These are phyloP conservation scores for Kryptolebias ocellatus DNA, from an alignment of 2,797 vertebrate species.

Conservation along the genomic window DNA sequence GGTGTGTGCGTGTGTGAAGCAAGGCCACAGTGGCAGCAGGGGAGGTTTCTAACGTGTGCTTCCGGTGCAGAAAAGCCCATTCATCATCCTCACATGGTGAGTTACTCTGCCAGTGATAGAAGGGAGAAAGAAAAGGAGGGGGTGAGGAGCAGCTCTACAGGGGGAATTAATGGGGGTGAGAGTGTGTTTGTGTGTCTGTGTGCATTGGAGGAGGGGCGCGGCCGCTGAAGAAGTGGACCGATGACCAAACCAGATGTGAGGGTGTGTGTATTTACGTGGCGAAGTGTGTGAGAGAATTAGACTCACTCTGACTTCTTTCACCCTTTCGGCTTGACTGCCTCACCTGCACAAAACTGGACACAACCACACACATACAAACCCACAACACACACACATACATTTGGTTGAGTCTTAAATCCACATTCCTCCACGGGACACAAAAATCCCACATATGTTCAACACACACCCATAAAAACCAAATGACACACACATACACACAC, in stretches of 20 bases:
- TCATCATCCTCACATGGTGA: slow-evolving; percentile 82
- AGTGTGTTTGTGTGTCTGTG: neutral
- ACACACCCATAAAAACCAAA: slow-evolving; percentile 29
- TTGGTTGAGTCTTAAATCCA: slow-evolving; percentile 1
- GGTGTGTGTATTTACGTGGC: slow-evolving; percentile 41
- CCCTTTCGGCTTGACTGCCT: slow-evolving; percentile 14
- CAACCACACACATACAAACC: too few relatives aligned
- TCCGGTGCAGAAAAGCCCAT: slow-evolving; percentile 78
- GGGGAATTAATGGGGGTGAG: slow-evolving; percentile 71
- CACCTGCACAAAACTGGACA: slow-evolving; percentile 28
- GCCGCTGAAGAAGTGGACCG: slow-evolving; percentile 56
- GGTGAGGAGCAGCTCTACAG: slow-evolving; percentile 68
- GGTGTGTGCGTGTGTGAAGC: slow-evolving; percentile 31
- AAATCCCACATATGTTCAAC: neutral
- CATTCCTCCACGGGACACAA: slow-evolving; percentile 20
- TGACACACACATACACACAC: slow-evolving; percentile 1
- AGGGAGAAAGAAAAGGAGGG: slow-evolving; percentile 46
- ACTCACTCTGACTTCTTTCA: slow-evolving; percentile 24
- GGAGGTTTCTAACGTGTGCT: slow-evolving; percentile 72
- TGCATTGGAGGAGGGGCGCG: slow-evolving; percentile 61
- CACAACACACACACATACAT: slow-evolving; percentile 6
- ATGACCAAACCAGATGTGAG: slow-evolving; percentile 84
- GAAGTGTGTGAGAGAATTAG: slow-evolving; percentile 63
- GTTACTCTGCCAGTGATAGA: slow-evolving; percentile 79
- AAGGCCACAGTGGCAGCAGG: slow-evolving; percentile 59